These are phyloP conservation scores for Pristionchus japonicus DNA, from an alignment of 2,888 invertebrate species.

Conservation along the genomic window DNA sequence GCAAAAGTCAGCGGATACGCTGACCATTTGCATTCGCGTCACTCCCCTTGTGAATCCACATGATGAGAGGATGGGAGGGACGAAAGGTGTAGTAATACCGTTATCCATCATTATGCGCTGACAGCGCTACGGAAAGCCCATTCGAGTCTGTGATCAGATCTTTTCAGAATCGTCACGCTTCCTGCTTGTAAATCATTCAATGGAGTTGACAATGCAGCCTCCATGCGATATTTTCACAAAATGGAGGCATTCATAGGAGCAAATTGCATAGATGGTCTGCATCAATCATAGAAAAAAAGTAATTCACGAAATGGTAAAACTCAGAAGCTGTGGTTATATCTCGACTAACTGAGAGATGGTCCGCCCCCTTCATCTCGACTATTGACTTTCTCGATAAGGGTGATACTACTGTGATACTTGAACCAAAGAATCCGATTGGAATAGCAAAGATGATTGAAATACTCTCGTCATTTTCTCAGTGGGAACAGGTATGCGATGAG, in stretches of 20 bases:
- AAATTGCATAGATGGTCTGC: slow-evolving; percentile 58
- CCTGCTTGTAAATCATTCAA: slow-evolving; percentile 60
- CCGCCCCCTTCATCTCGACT: slow-evolving; percentile 49
- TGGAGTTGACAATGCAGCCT: slow-evolving; percentile 60
- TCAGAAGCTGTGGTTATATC: slow-evolving; percentile 58
- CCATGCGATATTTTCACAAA: slow-evolving; percentile 53
- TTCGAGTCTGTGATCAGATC: no score
- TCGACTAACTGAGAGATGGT: slow-evolving; percentile 56
- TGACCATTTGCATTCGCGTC: no score
- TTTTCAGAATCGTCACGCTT: slow-evolving; percentile 56
- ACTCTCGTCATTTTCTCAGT: slow-evolving; percentile 49
- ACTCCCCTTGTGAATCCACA: no score
- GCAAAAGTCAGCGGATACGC: no score
- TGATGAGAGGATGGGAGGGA: no score
- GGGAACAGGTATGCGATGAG: slow-evolving; percentile 51
- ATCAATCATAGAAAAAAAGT: not conserved
- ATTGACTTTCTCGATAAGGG: slow-evolving; percentile 19
- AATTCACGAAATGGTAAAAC: not conserved
- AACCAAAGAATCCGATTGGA: slow-evolving; percentile 52
- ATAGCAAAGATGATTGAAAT: slow-evolving; percentile 50
- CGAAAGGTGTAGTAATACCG: no score
- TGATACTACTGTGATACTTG: slow-evolving; percentile 45
- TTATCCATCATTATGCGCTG: no score
- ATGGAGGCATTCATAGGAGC: slow-evolving; percentile 59
- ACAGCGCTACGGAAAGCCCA: no score